Evolutionary conservation across 2,888 invertebrate genomes (phyloP), one percentile per base, ranked within the genome.

Genomic region (Xanthia togata): DNA sequence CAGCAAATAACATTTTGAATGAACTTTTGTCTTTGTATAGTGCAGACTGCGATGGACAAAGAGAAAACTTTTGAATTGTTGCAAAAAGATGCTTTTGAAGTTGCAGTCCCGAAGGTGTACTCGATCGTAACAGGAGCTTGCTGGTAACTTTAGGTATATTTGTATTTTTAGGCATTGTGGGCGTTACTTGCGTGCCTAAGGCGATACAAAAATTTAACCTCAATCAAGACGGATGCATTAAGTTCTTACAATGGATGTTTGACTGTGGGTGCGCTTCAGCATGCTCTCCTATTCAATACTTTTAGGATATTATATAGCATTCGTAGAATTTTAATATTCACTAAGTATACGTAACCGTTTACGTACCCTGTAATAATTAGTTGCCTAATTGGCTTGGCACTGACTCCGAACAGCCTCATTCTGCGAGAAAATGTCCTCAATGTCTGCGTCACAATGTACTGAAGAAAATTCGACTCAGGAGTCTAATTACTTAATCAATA

Each of bases 21-120:
- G 1, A 81, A 70, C 31, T 44, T 50, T 67, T 78, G 41, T 44
- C 60, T 72, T 55, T 67, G 35, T 65, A 62, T 57, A 38, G 44
- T 78, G 50, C 70, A 79, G 59, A 50, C 47, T 64, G 64, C 72
- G 23, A 65, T 55, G 73, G 73, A 82, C 70, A 76, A 82, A 79
- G 76, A 35, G 59, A 59, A 71, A 85, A 85, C 73, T 83, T 85
- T 73, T 75, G 64, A 74, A 82, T 76, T 64, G 79, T 79, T 79
- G 63, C 60, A 75, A 79, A 85, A 83, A 76, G 65, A 76, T 75
- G 70, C 53, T 78, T 85, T 79, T 73, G 76, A 79, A 85, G 77
- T 77, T 83, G 70, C 69, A 70, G 70, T 83, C 67, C 60, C 77
- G 68, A 60, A 76, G 75, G 70, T 79, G 71, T 71, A 76, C 75